Evolutionary conservation across 2,797 vertebrate genomes (phyloP), one percentile per base, ranked within the genome.

Genomic region (Centroberyx gerrardi): DNA sequence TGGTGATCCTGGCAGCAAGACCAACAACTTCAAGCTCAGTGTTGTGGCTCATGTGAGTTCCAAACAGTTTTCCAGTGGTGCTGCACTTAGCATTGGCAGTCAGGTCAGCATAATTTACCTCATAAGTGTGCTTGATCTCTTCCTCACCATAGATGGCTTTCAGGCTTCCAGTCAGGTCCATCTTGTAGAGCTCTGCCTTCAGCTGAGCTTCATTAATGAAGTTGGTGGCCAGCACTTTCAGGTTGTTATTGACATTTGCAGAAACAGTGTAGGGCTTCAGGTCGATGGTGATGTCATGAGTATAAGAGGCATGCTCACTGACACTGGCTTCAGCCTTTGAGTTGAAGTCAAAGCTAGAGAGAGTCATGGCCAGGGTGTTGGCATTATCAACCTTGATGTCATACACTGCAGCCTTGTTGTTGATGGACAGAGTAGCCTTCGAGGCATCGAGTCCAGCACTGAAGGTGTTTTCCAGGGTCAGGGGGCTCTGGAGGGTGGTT

Each of bases 61-160:
- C 95, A 74, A 89, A 85, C 58, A 96, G n/a, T 18, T 93, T 96
- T 64, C 94, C 96, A 4, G 88, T 63, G 0, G 95, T 96, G 72
- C 95, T 94, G 63, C 94, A 94, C 89, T 96, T 96, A 28, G 93
- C 84, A 59, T 90, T 94, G 63, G 91, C 91, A 2, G 85, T 74
- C 66, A 96, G 58, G 66, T 94, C 93, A 53, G 91, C 86, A 8
- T 91, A 96, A 0, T 81, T 83, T 27, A 96, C 63, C 42, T 91
- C 81, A 71, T 96, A 97, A 51, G 87, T 88, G 72, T 97, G 96
- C 55, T 90, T 96, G 80, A 97, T 84, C 77, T 96, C 95, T 31
- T 91, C 82, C 62, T 93, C 81, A n/a, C 75, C 84, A 22, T 93
- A 92, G 63, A 86, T 71, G 81, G 94, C 95, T 88, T 93, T 94